Base-by-base conservation (phyloP, 2,113 vertebrate species). In the Megaptera novaeangliae region DNA sequence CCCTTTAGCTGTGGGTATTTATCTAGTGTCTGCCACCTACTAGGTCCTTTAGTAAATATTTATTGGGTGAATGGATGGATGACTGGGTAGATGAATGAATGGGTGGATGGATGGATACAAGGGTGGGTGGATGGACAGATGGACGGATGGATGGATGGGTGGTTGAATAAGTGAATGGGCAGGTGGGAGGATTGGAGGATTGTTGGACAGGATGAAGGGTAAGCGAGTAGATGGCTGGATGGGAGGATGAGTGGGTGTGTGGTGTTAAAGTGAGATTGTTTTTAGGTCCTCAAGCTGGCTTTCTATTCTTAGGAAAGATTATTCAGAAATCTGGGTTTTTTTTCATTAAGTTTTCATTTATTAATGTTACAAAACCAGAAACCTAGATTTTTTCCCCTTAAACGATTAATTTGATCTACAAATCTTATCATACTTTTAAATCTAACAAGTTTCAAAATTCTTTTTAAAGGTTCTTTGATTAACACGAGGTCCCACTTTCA, bases 401-500 rank as follows among this genome's bases (percentile, higher is more conserved):
- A 93, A 69, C 23, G 46, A 20, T 72, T 82, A 59, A 12, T 39
- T 31, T 23, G 44, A 17, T 29, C 25, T 78, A 63, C n/a, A n/a
- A 87, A 55, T 85, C 15, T 71, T 36, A 49, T 49, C 25, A 55
- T 68, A 77, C 59, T 71, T 82, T 49, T 75, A 85, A 90, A 44
- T 71, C 15, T 55, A 93, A 77, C 15, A 93, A 68, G 77, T 46
- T n/a, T 82, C 7, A 20, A 61, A 41, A 59, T 49, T 29, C 12
- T 82, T 82, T 95, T 57, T 52, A 52, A 95, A 92, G 44, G 3
- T 64, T 77, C 18, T 88, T 74, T 75, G 8, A 84, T 84, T 93
- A 77, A 41, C 52, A 61, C 69, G 29, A 78, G 31, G 7, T 39
- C 29, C 41, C 41, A 89, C 52, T 46, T 82, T 82, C 75, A 88